Base-by-base conservation (phyloP, 2,888 invertebrate species). In the Machimus rusticus region DNA sequence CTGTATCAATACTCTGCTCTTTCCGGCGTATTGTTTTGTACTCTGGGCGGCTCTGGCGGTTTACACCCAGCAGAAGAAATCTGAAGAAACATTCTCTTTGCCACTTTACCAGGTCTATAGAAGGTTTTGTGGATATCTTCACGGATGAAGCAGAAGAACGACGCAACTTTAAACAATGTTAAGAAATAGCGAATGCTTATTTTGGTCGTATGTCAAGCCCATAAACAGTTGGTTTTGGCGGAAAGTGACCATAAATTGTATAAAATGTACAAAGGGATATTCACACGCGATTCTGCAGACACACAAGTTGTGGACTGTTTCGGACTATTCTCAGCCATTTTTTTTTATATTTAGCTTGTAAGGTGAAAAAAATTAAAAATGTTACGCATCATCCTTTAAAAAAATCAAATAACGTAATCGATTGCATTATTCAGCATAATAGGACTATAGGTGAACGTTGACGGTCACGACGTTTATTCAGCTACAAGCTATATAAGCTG, bases 1-100 rank as follows among this genome's bases (percentile, higher is more conserved):
- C 89, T 89, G 88, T 90, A 78, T 39, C 78, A 78, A 78, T 66
- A 66, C 78, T 39, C 39, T 43, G n/a, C 19, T 66, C 66, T 78
- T 78, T 78, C 39, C 78, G 43, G 43, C 37, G 37, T 78, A 78
- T 39, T 78, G 23, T 78, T 12, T 43, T 39, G 0, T 23, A 46
- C 43, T n/a, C 28, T 19, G 66, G 23, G 23, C 4, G 12, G 66
- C 66, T 8, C n/a, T 1, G n/a, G 28, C 28, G 57, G n/a, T 16
- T 51, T 51, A 51, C n/a, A 51, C 16, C 51, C 16, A 51, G n/a
- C 23, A 66, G 66, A 66, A 66, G 66, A 66, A 19, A 66, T 14
- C 66, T 19, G 66, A 19, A 66, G 66, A 66, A 66, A 28, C 66
- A 66, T 66, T 66, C 66, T 66, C 66, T 66, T 66, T 23, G 66